phyloP scores from a whole-genome alignment of 37 sponge, comb jelly and placozoan species.

The Eunapius fragilis region DNA sequence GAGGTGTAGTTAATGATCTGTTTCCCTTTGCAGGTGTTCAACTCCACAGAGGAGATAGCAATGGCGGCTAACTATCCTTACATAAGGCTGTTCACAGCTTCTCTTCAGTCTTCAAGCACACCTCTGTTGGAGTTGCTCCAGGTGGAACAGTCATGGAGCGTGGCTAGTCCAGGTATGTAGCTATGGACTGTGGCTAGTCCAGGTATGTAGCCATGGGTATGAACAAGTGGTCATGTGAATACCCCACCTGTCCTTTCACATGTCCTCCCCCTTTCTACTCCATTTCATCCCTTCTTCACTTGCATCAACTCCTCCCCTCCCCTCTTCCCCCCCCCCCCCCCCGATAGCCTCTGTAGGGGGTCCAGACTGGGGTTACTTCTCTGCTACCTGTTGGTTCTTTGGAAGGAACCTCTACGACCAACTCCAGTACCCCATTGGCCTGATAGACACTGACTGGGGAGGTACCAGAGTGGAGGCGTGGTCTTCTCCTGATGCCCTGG shows the following conservation, averaged over 20 bases:
- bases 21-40: conserved; percentile 46
- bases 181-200: conserved; percentile 10
- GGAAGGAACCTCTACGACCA: conserved; percentile 53
- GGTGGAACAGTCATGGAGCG: conserved; percentile 43
- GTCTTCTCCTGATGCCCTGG: conserved; percentile 76
- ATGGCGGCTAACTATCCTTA: conserved; percentile 55
- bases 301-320: too few species aligned
- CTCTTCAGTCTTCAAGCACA: conserved; percentile 30
- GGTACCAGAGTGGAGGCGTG: conserved; percentile 77
- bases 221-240: neutral
- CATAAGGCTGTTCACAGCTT: conserved; percentile 68
- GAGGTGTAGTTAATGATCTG: too few species aligned
- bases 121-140: conserved; percentile 38
- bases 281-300: too few species aligned
- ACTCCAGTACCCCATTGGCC: conserved; percentile 62
- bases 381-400: conserved; percentile 79
- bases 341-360: conserved; percentile 22
- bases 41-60: conserved; percentile 69
- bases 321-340: neutral
- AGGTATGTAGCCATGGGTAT: neutral
- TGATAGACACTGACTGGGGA: conserved; percentile 70
- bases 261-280: too few species aligned
- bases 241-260: too few species aligned
- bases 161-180: conserved; percentile 52
- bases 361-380: conserved; percentile 49